Base-by-base conservation (phyloP, 2,797 vertebrate species). In the Falco novaeseelandiae region DNA sequence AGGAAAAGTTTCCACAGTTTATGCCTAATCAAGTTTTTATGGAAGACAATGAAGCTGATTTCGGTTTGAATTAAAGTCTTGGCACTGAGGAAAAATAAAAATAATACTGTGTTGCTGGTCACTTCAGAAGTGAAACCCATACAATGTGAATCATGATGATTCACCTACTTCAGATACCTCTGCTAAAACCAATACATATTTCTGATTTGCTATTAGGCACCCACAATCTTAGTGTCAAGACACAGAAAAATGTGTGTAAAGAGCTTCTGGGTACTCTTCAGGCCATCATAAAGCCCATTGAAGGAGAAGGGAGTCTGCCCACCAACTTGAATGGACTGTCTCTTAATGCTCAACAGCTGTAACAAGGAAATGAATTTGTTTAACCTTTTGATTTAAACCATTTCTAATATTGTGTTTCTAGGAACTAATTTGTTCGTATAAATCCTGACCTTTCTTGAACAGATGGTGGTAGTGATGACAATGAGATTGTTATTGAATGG, bases 401-500 rank as follows among this genome's bases (percentile, higher is more conserved):
- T 73, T 88, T 80, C 49, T 81, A 95, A 57, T 85, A 95, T 71
- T 88, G 79, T 22, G n/a, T 93, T 96, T 91, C 72, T 88, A 84
- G 67, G 49, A 83, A 65, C 81, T 85, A 40, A 73, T 34, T 80
- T 87, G 46, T 83, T 87, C 42, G 9, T 74, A 63, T 85, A 83
- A 95, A 86, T 90, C 91, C 89, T 58, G 85, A 95, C 46, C 85
- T 96, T 95, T 94, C 58, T 88, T 81, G 58, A 95, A 81, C 76
- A 96, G 93, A 91, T 91, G 87, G 72, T 76, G 82, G 69, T 80
- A 67, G 30, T 29, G 69, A 83, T 90, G 94, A 89, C 72, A 89
- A 80, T 57, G 84, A 71, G 42, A 65, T 71, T 83, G 65, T 34
- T 91, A 32, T 48, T 86, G 82, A 83, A 81, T 30, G 42, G 19